Evolutionary conservation across 2,113 vertebrate genomes (phyloP), one percentile per base, ranked within the genome.

Genomic region (Rynchops niger): DNA sequence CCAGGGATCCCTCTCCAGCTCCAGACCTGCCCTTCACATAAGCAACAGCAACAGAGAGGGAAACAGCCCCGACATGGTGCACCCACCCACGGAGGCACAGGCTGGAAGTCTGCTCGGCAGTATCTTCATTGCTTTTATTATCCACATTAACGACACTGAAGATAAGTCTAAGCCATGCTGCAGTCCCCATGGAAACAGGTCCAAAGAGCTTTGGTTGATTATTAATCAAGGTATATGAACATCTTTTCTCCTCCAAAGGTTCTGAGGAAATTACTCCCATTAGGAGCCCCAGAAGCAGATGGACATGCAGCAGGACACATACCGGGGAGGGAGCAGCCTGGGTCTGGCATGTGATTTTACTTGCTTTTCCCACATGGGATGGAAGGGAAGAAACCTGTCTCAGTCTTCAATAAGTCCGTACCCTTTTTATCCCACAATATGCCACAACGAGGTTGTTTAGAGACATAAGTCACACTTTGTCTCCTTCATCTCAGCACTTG

Each of bases 131-230:
- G 93, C 69, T 91, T 79, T 93, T 79, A 79, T 96, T 84, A 91
- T 34, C 77, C 49, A 84, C 69, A 55, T 11, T 42, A n/a, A 78
- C 77, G 79, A 82, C 55, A 32, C 6, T 2, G 76, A 49, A 91
- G 94, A 82, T 45, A 84, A 97, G 65, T 52, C 73, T 71, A 40
- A 96, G 70, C 81, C 65, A 43, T 15, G 65, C 84, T 91, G 72
- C 1, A 1, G 91, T 97, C 93, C 94, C 96, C 94, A 97, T 96
- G 94, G 96, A 95, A 96, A 97, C 96, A 72, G 66, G 95, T 79
- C 87, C 95, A 90, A 80, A 87, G 93, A 93, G 93, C 74, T 82
- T 79, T 53, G 40, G 88, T 11, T 71, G 65, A 62, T 85, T 84
- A 87, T 85, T 91, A 93, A 91, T 72, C 70, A 79, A 74, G 72